Conservation (phyloP, 2,888 invertebrate species). For the Leptogaster cylindrica region DNA sequence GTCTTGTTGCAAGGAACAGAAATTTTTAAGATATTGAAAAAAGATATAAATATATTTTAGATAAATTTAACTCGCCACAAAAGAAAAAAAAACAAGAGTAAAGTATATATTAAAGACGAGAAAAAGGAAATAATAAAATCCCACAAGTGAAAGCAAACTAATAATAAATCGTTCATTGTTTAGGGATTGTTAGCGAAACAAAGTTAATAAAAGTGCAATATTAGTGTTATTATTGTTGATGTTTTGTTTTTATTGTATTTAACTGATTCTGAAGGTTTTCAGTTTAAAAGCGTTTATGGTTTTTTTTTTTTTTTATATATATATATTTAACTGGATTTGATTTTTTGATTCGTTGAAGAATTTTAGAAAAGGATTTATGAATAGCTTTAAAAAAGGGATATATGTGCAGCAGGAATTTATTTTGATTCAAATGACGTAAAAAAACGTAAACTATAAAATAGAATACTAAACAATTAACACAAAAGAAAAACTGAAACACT, state of each 20-base stretch:
- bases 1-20: slow-evolving; percentile 18
- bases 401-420: too few species aligned
- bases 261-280: too few species aligned
- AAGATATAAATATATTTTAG: slow-evolving; percentile 35
- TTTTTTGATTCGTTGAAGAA: slow-evolving; percentile 1
- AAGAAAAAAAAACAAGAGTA: slow-evolving; percentile 11
- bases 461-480: background rate
- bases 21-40: slow-evolving; percentile 8
- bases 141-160: background rate
- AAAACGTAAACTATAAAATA: background rate
- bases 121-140: background rate
- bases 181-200: background rate
- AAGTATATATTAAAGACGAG: slow-evolving; percentile 15
- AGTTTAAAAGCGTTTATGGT: too few species aligned
- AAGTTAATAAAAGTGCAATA: slow-evolving; percentile 29
- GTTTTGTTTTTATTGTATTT: slow-evolving; percentile 8
- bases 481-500: slow-evolving; percentile 14
- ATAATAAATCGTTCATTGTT: too few species aligned
- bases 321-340: background rate
- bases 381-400: background rate
- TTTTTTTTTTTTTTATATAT: slow-evolving; percentile 14
- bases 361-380: too few species aligned
- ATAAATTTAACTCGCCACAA: slow-evolving; percentile 6
- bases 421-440: background rate
- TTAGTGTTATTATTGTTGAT: slow-evolving; percentile 31